Base-by-base conservation (phyloP, 2,113 vertebrate genomes). In the Empidonax alnorum region DNA sequence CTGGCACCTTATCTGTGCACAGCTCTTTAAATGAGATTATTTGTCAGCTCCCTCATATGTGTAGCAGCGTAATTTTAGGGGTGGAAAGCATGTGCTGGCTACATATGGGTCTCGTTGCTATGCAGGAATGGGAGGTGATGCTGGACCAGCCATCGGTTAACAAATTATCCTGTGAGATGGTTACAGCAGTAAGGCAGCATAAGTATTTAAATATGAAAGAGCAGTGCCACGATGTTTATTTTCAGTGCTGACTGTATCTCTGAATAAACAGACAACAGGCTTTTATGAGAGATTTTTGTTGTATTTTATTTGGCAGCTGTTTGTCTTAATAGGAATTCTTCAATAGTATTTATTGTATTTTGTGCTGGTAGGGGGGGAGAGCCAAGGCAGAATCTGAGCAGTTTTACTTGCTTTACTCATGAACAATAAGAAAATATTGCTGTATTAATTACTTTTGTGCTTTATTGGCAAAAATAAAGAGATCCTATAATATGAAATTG, bases 391-490 rank as follows among this genome's bases (percentile, higher is more conserved):
- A 93, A 92, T 92, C 92, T 69, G 84, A 94, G 84, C 80, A 82
- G 90, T 94, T 96, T 95, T 86, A 84, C 79, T 96, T 88, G 85
- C 90, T 95, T 95, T 95, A 84, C 86, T 95, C 13, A 2, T 73
- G 88, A 95, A 97, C 92, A 96, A 96, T 85, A 91, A 92, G 93
- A 92, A 96, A 96, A 95, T 96, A 96, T 93, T 95, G 94, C 87
- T 95, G 84, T 94, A 96, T 97, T 97, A 97, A 96, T 96, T 96
- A 96, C 94, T 96, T 93, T 93, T 94, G 81, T 95, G 84, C 89
- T 93, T 96, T 96, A 97, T 95, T 96, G 96, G 92, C 96, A 94
- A 94, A 97, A 96, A 94, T 94, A 92, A 94, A 96, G 93, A 95
- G 92, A 87, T 95, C 47, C 89, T 96, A 94, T 95, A 96, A 95